These are phyloP conservation scores for Microplitis deprimator DNA, from an alignment of 2,888 invertebrate species.

Conservation along the genomic window DNA sequence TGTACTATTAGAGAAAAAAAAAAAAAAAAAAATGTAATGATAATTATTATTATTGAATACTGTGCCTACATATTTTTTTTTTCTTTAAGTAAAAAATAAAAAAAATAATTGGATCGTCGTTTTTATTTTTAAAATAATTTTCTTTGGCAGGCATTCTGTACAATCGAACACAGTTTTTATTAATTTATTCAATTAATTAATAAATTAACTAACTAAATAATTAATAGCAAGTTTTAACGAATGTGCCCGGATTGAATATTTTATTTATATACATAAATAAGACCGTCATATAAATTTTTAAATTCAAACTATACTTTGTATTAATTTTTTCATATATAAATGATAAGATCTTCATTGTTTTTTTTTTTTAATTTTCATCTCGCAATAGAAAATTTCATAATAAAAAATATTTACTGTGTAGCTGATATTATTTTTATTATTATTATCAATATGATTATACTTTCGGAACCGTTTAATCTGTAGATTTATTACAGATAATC, in stretches of 20 bases:
- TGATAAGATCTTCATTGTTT: background rate
- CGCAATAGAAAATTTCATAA: no score
- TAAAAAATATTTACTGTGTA: background rate
- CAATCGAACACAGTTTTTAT: conserved; percentile 12
- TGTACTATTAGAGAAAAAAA: background rate
- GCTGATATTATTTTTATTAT: background rate
- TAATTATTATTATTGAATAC: conserved; percentile 9
- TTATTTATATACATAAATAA: conserved; percentile 19
- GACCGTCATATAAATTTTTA: no score
- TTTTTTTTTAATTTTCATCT: conserved; percentile 15
- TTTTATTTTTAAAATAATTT: background rate
- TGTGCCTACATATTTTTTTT: background rate
- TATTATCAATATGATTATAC: background rate
- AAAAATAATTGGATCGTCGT: background rate
- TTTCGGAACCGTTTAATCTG: background rate
- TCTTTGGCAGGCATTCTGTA: conserved; percentile 24
- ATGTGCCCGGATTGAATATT: background rate
- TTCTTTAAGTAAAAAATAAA: background rate
- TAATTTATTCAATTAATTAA: background rate
- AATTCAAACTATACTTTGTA: no score
- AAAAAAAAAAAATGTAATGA: background rate
- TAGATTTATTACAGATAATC: background rate
- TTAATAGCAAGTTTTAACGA: conserved; percentile 10
- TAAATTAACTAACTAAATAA: background rate
- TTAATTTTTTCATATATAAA: no score